A percentile compares a stretch with the other conserved stretches of the same genome.
Evolutionary conservation across 2,113 vertebrate species (phyloP).

Genomic region (Acrocephalus kingi): DNA sequence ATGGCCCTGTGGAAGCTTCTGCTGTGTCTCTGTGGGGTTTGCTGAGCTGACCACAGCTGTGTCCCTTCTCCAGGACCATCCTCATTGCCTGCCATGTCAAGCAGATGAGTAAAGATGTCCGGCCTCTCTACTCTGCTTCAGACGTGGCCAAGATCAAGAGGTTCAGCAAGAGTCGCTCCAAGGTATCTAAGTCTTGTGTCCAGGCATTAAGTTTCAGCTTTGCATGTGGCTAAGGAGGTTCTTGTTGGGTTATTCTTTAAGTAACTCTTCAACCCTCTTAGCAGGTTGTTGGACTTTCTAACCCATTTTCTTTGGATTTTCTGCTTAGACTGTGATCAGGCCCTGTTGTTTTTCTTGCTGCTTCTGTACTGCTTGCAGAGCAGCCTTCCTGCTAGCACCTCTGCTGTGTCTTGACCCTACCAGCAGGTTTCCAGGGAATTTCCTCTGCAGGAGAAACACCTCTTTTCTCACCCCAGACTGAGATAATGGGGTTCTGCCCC

Average conservation of each 20-base stretch:
- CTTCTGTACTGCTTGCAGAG: not conserved
- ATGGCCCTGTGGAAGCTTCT: not conserved
- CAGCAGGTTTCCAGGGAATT: not conserved
- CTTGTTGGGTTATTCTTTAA: not conserved
- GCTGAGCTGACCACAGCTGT: not conserved
- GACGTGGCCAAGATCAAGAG: constrained; percentile 94
- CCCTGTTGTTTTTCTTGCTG: not conserved
- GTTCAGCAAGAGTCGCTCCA: constrained; percentile 86
- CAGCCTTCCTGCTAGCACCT: not conserved
- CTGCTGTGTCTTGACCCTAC: not conserved
- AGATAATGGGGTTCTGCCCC: not conserved
- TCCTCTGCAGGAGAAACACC: not conserved
- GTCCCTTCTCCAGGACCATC: constrained; percentile 82
- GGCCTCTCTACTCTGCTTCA: constrained; percentile 82
- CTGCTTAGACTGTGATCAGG: not conserved
- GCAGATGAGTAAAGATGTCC: constrained; percentile 90
- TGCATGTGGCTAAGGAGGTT: not conserved
- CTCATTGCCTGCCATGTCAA: constrained; percentile 93
- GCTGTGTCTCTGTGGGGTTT: not conserved
- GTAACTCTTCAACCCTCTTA: not conserved
- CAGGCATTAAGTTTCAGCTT: not conserved
- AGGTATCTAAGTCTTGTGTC: constrained; percentile 65
- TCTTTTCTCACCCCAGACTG: not conserved
- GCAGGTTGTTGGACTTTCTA: not conserved
- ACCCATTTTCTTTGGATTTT: not conserved